These are phyloP conservation scores for Julus scanicus DNA, from an alignment of 2,888 invertebrate genomes.

Conservation along the genomic window DNA sequence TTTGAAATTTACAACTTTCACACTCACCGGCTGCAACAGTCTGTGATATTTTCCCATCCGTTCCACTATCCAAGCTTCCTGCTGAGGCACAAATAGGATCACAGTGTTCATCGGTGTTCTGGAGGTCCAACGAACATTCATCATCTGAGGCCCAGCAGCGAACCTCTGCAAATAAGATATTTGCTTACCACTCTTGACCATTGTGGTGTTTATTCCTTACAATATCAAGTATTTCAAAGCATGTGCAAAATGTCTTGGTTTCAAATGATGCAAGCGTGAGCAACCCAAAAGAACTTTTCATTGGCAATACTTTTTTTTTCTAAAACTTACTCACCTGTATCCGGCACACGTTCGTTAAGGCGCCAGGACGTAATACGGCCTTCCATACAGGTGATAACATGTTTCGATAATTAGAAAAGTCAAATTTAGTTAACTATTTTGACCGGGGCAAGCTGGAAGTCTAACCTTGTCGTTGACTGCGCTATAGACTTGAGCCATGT, in stretches of 20 bases:
- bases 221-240: no score
- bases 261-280: slow-evolving; percentile 23
- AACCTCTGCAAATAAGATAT: neutral
- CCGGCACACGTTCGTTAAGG: neutral
- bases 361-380: neutral
- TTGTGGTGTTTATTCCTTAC: neutral
- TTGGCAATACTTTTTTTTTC: neutral
- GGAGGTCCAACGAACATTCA: slow-evolving; percentile 64
- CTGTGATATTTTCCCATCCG: slow-evolving; percentile 97
- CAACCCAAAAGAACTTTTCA: neutral
- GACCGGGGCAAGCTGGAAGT: neutral
- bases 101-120: slow-evolving; percentile 89
- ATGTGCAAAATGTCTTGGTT: no score
- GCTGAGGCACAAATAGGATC: slow-evolving; percentile 98
- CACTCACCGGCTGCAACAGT: slow-evolving; percentile 82
- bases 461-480: neutral
- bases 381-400: neutral
- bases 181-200: no score
- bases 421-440: neutral
- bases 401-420: neutral
- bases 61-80: slow-evolving; percentile 99
- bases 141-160: neutral
- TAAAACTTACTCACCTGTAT: neutral
- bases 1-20: no score
- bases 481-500: neutral